Evolutionary conservation across 1,140 invertebrate genomes (phyloP).

Genomic region (Orchesella cincta): DNA sequence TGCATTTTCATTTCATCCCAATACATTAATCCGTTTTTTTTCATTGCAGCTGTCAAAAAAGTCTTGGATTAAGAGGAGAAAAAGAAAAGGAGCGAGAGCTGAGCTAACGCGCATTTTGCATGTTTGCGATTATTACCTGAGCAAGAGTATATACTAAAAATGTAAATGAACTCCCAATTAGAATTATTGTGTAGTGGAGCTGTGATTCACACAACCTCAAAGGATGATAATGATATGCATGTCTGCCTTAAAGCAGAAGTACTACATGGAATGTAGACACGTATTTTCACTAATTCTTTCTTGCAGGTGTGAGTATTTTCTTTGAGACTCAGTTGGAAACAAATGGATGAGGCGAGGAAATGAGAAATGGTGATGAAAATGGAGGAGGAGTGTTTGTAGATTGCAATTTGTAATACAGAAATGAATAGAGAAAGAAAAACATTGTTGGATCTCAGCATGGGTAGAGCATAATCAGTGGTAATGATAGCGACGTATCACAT

Average conservation of each 20-base stretch:
- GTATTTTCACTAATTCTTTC: no score
- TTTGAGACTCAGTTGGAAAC: constrained; percentile 17
- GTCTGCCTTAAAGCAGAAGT: no score
- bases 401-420: not conserved
- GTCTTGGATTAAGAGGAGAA: not conserved
- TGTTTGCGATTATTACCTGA: not conserved
- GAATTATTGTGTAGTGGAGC: no score
- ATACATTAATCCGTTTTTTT: no score
- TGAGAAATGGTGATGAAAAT: not conserved
- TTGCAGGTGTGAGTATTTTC: no score
- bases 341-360: constrained; percentile 24
- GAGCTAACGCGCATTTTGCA: constrained; percentile 15
- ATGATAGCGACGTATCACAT: no score
- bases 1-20: no score
- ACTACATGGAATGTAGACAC: no score
- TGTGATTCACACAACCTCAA: no score
- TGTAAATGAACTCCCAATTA: not conserved
- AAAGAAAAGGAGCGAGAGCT: no score
- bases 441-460: not conserved
- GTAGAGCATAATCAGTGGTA: not conserved
- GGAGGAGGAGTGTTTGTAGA: not conserved
- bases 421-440: not conserved
- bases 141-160: no score
- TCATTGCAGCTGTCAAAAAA: constrained; percentile 11
- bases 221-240: no score